phyloP scores from a whole-genome alignment of 1,140 invertebrate species.

The Popillia japonica region DNA sequence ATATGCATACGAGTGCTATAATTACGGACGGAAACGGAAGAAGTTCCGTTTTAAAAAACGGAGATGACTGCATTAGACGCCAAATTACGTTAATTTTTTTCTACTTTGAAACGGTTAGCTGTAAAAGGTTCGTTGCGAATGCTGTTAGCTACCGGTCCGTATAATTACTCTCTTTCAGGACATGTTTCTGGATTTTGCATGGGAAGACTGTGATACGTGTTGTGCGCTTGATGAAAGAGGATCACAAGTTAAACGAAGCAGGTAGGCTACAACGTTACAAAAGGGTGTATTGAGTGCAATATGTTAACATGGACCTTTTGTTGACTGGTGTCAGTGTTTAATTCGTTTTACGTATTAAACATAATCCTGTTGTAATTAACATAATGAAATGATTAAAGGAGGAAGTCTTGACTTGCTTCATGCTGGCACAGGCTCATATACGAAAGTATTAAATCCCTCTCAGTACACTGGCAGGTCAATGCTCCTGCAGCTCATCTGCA shows the following conservation, averaged over 20 bases:
- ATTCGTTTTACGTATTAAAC: background rate
- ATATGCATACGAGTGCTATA: constrained; percentile 8
- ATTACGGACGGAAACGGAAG: constrained; percentile 17
- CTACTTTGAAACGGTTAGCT: constrained; percentile 20
- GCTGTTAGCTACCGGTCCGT: background rate
- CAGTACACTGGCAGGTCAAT: too few relatives aligned
- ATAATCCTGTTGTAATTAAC: background rate
- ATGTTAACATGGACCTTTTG: background rate
- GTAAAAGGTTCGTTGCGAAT: constrained; percentile 12
- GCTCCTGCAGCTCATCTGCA: too few relatives aligned
- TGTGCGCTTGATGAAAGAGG: background rate
- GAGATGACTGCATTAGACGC: constrained; percentile 26
- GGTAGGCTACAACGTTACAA: background rate
- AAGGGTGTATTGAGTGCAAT: background rate
- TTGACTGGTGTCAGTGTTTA: background rate
- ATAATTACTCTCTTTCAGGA: constrained; percentile 31
- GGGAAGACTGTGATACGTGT: constrained; percentile 1
- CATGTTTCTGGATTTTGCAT: constrained; percentile 20
- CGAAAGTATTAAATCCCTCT: too few relatives aligned
- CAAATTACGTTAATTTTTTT: constrained; percentile 28
- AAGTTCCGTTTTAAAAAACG: background rate
- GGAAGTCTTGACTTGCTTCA: background rate
- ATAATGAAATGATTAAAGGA: background rate
- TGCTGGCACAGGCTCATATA: too few relatives aligned
- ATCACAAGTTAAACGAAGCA: background rate